phyloP scores from a whole-genome alignment of 2,797 vertebrate species.

The Nannoperca obscura region DNA sequence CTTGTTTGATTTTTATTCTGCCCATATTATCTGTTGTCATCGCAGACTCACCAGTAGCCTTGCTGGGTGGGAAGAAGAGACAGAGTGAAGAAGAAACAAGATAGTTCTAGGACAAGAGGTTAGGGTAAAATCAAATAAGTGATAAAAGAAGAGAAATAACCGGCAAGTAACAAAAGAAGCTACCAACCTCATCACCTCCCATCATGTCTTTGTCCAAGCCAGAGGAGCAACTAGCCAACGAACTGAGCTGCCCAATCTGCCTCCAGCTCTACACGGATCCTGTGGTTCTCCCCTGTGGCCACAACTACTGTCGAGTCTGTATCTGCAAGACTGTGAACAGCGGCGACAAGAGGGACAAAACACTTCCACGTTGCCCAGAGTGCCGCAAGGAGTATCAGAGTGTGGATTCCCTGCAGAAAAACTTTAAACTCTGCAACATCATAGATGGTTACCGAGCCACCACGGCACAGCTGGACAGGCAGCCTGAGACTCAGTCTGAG shows the following conservation, averaged over 20 bases:
- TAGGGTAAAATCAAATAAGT: neutral
- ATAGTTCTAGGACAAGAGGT: neutral
- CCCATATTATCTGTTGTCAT: slow-evolving; percentile 4
- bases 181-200: neutral
- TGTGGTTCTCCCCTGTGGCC: slow-evolving; percentile 80
- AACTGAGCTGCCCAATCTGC: slow-evolving; percentile 86
- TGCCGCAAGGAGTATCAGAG: slow-evolving; percentile 76
- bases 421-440: slow-evolving; percentile 84
- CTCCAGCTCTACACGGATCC: slow-evolving; percentile 78
- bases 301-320: slow-evolving; percentile 84
- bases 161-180: neutral
- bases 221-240: slow-evolving; percentile 64
- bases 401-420: slow-evolving; percentile 70
- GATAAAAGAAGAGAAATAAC: slow-evolving; percentile 6
- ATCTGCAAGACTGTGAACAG: slow-evolving; percentile 42
- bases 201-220: slow-evolving; percentile 70
- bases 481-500: neutral
- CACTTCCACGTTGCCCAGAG: slow-evolving; percentile 75
- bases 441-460: slow-evolving; percentile 75
- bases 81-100: neutral
- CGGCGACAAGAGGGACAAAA: neutral
- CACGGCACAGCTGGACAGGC: neutral
- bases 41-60: slow-evolving; percentile 14
- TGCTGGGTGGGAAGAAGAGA: neutral
- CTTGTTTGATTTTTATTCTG: slow-evolving; percentile 18